These are phyloP conservation scores for Drosophila teissieri DNA, from an alignment of 1,140 invertebrate species.

Conservation along the genomic window DNA sequence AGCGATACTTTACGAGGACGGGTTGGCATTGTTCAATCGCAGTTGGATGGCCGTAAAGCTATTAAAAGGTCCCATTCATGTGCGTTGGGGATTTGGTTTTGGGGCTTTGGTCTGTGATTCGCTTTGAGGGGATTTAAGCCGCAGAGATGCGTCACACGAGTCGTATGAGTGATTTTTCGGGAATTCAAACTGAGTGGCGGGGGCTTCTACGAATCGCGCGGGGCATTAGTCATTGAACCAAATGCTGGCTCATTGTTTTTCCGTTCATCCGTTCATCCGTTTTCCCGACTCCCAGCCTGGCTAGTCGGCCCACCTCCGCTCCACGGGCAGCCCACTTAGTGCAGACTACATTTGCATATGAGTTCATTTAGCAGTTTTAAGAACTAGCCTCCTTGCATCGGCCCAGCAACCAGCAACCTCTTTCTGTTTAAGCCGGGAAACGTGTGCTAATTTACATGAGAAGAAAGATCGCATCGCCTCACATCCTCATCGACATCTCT, in stretches of 20 bases:
- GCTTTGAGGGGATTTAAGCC: conserved; percentile 59
- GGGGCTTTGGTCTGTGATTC: conserved; percentile 36
- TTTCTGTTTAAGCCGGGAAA: conserved; percentile 69
- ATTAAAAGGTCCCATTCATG: conserved; percentile 56
- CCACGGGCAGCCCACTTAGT: conserved; percentile 71
- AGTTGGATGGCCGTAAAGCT: conserved; percentile 24
- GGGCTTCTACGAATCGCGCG: conserved; percentile 22
- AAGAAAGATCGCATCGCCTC: conserved; percentile 67
- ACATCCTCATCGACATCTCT: conserved; percentile 72
- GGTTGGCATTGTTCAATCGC: conserved; percentile 38
- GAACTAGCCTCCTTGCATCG: conserved; percentile 64
- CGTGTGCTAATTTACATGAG: conserved; percentile 82
- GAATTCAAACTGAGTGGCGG: conserved; percentile 35
- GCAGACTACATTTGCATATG: conserved; percentile 73
- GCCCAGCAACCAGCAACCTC: conserved; percentile 36
- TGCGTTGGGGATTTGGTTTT: conserved; percentile 41
- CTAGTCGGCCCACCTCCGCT: conserved; percentile 38
- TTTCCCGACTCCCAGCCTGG: conserved; percentile 1
- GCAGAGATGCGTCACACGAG: conserved; percentile 40
- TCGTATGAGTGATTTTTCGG: conserved; percentile 60
- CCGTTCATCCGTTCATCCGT: no score
- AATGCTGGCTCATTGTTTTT: conserved; percentile 1
- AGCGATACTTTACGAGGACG: conserved; percentile 74
- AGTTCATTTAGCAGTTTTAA: conserved; percentile 79
- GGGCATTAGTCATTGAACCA: conserved; percentile 34